phyloP scores from a whole-genome alignment of 2,113 vertebrate species.

The Sterrhoptilus dennistouni region DNA sequence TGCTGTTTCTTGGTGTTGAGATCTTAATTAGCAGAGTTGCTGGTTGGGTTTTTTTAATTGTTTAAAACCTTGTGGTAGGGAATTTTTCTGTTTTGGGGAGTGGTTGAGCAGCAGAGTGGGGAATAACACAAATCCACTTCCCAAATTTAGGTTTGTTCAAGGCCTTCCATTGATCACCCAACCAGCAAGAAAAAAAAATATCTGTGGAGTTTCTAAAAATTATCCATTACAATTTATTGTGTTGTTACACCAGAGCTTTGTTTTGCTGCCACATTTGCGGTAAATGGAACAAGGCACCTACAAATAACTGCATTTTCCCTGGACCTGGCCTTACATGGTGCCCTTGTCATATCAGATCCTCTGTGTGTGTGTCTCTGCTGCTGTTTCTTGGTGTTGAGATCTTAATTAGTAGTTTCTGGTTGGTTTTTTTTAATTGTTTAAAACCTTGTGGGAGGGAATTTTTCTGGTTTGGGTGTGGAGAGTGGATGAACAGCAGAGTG shows the following conservation, averaged over 20 bases:
- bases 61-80: not conserved
- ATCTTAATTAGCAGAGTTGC: slow-evolving; percentile 59
- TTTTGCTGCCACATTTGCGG: no score
- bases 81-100: not conserved
- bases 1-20: not conserved
- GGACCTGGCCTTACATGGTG: slow-evolving; percentile 22
- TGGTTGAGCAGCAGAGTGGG: not conserved
- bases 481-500: not conserved
- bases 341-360: slow-evolving; percentile 67
- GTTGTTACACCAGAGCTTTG: no score
- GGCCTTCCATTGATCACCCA: not conserved
- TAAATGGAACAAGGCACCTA: slow-evolving; percentile 73
- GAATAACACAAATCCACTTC: not conserved
- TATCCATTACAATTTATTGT: no score
- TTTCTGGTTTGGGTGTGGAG: not conserved
- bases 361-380: not conserved
- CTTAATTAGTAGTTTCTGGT: slow-evolving; percentile 54
- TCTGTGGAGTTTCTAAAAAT: no score
- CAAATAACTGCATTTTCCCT: slow-evolving; percentile 65
- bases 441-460: not conserved
- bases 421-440: not conserved
- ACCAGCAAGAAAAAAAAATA: not conserved
- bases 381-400: not conserved
- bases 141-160: not conserved
- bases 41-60: not conserved